Percentiles rank a stretch among this genome's conserved stretches.
Evolutionary conservation across 2,888 invertebrate species (phyloP).

Genomic region (Xestobium rufovillosum): DNA sequence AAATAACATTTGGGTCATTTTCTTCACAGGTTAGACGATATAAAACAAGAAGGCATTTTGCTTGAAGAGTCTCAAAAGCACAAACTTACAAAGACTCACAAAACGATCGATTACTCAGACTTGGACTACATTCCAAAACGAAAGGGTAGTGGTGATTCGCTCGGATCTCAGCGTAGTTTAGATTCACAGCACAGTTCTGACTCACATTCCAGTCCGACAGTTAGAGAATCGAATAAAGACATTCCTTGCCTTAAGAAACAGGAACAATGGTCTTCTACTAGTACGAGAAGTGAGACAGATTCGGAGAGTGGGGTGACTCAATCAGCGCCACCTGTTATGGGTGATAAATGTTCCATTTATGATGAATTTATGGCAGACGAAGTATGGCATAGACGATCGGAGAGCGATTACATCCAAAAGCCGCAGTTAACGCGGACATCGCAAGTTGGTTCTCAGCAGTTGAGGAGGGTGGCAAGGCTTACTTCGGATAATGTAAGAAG

Average conservation of each 20-base stretch:
- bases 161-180: constrained; percentile 46
- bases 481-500: constrained; percentile 8
- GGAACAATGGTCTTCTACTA: constrained; percentile 39
- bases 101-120: constrained; percentile 38
- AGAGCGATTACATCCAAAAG: constrained; percentile 20
- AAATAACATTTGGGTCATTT: too few relatives aligned
- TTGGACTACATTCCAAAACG: constrained; percentile 39
- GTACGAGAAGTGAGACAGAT: constrained; percentile 38
- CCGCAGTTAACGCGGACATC: constrained; percentile 28
- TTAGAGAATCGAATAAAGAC: constrained; percentile 22
- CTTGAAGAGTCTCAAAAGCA: constrained; percentile 37
- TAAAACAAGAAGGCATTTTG: constrained; percentile 37
- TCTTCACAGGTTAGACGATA: constrained; percentile 39
- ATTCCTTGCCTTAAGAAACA: constrained; percentile 25
- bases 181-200: constrained; percentile 47
- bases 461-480: constrained; percentile 16
- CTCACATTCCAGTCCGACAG: constrained; percentile 31
- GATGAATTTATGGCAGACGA: constrained; percentile 23
- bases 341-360: constrained; percentile 26
- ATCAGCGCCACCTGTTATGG: constrained; percentile 37
- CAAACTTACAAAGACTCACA: constrained; percentile 35
- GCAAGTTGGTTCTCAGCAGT: constrained; percentile 19
- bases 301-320: constrained; percentile 34
- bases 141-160: constrained; percentile 50
- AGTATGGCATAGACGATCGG: constrained; percentile 18